These are phyloP conservation scores for Hyperopisus bebe DNA, from an alignment of 2,113 vertebrate species.

Conservation along the genomic window DNA sequence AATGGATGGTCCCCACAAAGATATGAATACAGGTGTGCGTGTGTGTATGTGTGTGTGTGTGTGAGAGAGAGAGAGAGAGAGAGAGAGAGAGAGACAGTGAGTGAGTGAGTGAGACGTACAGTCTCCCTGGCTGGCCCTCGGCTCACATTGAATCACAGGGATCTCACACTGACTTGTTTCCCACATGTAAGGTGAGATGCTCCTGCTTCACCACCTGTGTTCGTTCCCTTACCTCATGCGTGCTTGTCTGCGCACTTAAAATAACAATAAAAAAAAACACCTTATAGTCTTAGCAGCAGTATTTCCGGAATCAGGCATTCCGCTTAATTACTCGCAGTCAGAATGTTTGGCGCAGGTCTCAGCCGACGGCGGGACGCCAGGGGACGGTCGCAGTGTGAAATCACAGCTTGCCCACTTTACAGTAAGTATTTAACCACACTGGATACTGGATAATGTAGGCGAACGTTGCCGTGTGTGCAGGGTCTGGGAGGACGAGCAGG, in stretches of 20 bases:
- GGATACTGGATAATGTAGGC: background rate
- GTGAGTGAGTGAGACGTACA: conserved; percentile 4
- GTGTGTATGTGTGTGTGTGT: background rate
- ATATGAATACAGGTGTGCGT: background rate
- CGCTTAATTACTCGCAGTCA: background rate
- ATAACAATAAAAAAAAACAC: background rate
- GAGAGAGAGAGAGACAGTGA: background rate
- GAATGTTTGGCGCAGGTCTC: background rate
- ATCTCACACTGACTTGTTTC: background rate
- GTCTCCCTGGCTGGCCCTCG: background rate
- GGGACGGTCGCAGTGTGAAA: background rate
- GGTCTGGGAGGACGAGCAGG: background rate
- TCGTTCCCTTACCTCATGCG: background rate
- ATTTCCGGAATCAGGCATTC: background rate
- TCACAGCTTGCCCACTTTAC: background rate
- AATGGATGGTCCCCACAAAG: background rate
- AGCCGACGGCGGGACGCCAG: background rate
- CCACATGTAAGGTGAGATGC: background rate
- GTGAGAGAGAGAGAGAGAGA: background rate
- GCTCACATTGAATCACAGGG: background rate
- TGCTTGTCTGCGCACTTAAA: background rate
- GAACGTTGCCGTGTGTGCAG: background rate
- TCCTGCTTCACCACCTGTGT: background rate
- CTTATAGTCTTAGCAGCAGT: background rate
- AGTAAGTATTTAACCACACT: background rate